A percentile compares a stretch with the other conserved stretches of the same genome.
These are phyloP conservation scores for Megalurothrips usitatus DNA, from an alignment of 2,888 invertebrate species.

Conservation along the genomic window DNA sequence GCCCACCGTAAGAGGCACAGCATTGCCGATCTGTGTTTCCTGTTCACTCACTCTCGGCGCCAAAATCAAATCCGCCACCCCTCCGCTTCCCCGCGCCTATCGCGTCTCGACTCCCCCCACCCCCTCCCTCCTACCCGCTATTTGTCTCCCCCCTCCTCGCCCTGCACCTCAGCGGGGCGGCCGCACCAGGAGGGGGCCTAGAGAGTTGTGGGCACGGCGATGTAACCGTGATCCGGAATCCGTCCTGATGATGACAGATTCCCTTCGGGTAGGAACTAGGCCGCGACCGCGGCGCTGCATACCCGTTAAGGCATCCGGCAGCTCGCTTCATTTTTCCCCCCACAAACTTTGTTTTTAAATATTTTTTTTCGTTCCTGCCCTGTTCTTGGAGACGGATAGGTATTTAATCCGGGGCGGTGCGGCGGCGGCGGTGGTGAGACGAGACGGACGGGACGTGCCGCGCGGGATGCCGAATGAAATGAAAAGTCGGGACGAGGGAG, in stretches of 20 bases:
- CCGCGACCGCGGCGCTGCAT: no score
- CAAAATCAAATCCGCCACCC: slow-evolving; percentile 9
- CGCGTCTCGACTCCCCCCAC: not conserved
- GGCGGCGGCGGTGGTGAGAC: not conserved
- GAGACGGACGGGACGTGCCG: not conserved
- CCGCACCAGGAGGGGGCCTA: not conserved
- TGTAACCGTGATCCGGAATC: not conserved
- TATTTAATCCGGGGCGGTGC: not conserved
- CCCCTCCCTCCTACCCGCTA: not conserved
- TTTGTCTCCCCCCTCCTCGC: not conserved
- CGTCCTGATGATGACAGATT: not conserved
- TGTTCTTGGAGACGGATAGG: not conserved
- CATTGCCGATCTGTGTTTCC: slow-evolving; percentile 12
- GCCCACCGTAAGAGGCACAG: not conserved
- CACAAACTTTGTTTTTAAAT: no score
- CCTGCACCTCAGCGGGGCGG: no score
- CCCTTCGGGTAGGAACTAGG: not conserved
- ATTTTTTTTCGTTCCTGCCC: no score
- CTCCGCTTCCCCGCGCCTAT: not conserved
- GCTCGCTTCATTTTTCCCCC: not conserved
- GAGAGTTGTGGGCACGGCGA: not conserved
- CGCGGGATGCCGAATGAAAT: not conserved
- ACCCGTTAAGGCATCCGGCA: not conserved
- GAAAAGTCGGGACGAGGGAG: no score
- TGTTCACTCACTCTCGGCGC: slow-evolving; percentile 13